Conservation (phyloP, 2,888 invertebrate genomes). For the Phrixothrix hirtus region DNA sequence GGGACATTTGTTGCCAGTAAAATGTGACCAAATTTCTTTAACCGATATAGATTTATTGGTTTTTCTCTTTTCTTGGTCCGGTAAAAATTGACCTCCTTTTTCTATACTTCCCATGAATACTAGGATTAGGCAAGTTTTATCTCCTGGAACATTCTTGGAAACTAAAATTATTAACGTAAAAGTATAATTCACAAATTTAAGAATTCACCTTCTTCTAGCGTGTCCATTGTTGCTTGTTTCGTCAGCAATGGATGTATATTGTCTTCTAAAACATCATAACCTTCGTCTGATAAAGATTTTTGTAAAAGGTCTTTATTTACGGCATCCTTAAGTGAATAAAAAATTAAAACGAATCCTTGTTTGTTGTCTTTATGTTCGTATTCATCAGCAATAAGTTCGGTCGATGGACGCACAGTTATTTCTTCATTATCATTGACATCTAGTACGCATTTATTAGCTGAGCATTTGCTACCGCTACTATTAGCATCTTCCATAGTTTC, state of each 20-base stretch:
- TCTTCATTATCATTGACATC: constrained; percentile 20
- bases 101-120: constrained; percentile 37
- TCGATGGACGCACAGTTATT: constrained; percentile 47
- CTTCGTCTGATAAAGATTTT: constrained; percentile 29
- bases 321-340: constrained; percentile 27
- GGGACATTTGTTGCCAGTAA: constrained; percentile 41
- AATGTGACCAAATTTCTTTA: constrained; percentile 42
- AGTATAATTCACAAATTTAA: constrained; percentile 1
- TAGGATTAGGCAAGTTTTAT: constrained; percentile 41
- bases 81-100: constrained; percentile 24
- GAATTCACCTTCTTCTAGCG: constrained; percentile 37
- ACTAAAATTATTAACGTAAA: constrained; percentile 23
- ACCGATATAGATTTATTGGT: constrained; percentile 17
- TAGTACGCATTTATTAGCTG: no score
- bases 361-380: constrained; percentile 39
- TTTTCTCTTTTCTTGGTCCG: constrained; percentile 21
- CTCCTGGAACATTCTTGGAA: constrained; percentile 23
- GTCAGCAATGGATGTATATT: constrained; percentile 32
- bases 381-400: constrained; percentile 50
- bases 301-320: constrained; percentile 30
- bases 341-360: constrained; percentile 33
- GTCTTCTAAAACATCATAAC: constrained; percentile 30
- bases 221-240: constrained; percentile 23
- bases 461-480: no score
- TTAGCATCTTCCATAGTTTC: no score